Percentiles rank a stretch among this genome's conserved stretches.
phyloP scores from a whole-genome alignment of 2,888 invertebrate species.

The Bombylius discolor region DNA sequence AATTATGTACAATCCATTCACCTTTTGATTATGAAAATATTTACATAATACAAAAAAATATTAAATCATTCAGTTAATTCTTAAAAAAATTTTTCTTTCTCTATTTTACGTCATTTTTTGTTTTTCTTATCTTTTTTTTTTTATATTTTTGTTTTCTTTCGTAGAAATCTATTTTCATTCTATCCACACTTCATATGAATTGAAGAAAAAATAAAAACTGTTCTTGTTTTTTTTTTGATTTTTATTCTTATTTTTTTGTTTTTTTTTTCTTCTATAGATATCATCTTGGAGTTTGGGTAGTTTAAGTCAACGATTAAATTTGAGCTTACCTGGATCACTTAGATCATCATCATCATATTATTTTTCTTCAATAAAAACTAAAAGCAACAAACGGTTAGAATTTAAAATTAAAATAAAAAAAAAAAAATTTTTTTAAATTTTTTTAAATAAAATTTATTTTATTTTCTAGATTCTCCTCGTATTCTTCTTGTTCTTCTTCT shows the following conservation, averaged over 20 bases:
- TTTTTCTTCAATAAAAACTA: slow-evolving; percentile 3
- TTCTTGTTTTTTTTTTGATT: no score
- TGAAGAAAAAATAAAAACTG: no score
- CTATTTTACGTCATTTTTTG: no score
- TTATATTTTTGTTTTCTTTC: no score
- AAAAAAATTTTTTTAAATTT: neutral
- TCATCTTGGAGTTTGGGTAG: slow-evolving; percentile 29
- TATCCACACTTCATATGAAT: no score
- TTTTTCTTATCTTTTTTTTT: no score
- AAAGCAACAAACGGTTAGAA: slow-evolving; percentile 5
- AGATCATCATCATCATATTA: slow-evolving; percentile 5
- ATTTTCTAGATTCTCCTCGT: neutral
- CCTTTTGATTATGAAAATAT: no score
- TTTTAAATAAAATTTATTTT: neutral
- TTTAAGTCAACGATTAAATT: slow-evolving; percentile 22
- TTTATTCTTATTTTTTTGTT: neutral
- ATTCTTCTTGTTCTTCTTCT: neutral
- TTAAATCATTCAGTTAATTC: no score
- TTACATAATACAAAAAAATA: no score
- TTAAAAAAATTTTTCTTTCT: no score
- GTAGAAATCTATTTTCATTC: no score
- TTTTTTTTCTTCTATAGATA: slow-evolving; percentile 16
- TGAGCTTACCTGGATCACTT: slow-evolving; percentile 21
- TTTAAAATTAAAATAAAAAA: neutral
- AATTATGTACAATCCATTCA: no score